Evolutionary conservation across 1,140 invertebrate species (phyloP).

Genomic region (Drosophila persimilis): DNA sequence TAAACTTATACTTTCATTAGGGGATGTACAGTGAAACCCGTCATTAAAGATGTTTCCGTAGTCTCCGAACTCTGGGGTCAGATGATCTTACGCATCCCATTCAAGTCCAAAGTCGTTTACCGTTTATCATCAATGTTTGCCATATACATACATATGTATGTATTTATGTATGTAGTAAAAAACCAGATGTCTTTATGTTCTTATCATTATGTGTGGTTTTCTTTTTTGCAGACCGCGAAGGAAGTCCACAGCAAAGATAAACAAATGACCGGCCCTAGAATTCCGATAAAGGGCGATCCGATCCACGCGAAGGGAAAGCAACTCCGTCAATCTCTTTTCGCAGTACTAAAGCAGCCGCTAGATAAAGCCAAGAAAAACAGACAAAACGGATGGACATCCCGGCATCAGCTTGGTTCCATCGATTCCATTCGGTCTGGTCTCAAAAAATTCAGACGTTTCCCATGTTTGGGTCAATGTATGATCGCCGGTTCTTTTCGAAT

Average conservation of each 20-base stretch:
- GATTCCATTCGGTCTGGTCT: not conserved
- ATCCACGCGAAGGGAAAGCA: conserved; percentile 1
- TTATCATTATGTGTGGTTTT: conserved; percentile 31
- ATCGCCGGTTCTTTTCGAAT: not conserved
- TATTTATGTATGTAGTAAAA: not conserved
- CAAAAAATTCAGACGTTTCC: not conserved
- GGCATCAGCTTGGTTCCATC: conserved; percentile 13
- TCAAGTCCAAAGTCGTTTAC: conserved; percentile 9
- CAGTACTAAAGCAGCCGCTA: conserved; percentile 20
- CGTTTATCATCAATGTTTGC: conserved; percentile 40
- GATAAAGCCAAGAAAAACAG: conserved; percentile 27
- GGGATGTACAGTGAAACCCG: no score
- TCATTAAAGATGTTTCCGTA: no score
- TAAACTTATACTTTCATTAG: no score
- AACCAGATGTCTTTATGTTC: conserved; percentile 39
- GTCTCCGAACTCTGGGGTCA: no score
- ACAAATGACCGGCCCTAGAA: conserved; percentile 50
- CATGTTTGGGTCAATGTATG: not conserved
- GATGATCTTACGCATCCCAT: conserved; percentile 6
- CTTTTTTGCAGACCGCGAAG: conserved; percentile 54
- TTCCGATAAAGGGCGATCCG: conserved; percentile 40
- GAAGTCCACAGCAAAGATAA: conserved; percentile 63
- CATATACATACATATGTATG: not conserved
- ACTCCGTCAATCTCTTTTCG: conserved; percentile 12
- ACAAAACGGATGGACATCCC: conserved; percentile 15